These are phyloP conservation scores for Gallinago media DNA, from an alignment of 2,113 vertebrate species.

Conservation along the genomic window DNA sequence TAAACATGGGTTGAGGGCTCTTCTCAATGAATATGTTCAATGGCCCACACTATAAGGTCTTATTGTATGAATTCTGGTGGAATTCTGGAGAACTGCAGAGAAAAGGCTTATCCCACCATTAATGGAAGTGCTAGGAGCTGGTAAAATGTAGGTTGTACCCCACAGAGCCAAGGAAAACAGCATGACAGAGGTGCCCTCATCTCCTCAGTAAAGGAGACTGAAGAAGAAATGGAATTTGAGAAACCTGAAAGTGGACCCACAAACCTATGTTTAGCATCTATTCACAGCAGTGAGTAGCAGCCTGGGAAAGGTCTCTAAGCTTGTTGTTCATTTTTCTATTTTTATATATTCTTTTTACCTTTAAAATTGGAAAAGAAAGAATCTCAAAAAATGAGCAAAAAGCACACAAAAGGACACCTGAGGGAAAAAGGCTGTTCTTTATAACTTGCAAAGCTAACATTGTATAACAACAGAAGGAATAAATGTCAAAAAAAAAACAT, in stretches of 20 bases:
- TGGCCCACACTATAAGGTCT: neutral
- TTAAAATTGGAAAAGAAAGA: neutral
- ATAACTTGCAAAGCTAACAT: slow-evolving; percentile 9
- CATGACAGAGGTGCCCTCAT: neutral
- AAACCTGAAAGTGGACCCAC: neutral
- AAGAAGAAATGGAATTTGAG: neutral
- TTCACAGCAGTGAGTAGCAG: neutral
- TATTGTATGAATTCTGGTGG: neutral
- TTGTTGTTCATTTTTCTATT: neutral
- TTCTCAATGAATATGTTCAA: neutral
- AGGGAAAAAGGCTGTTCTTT: neutral
- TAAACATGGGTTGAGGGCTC: neutral
- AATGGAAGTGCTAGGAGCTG: neutral
- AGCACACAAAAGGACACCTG: slow-evolving; percentile 7
- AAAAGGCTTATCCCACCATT: neutral
- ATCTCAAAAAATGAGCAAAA: neutral
- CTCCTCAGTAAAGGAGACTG: neutral
- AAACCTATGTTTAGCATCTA: neutral
- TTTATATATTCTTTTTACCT: neutral
- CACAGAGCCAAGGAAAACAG: neutral
- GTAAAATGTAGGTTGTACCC: neutral
- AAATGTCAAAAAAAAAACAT: neutral
- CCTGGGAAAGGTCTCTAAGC: neutral
- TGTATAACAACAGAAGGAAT: slow-evolving; percentile 37
- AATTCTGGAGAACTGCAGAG: neutral